Base-by-base conservation (phyloP, 2,797 vertebrate species). In the Coregonus sp. region DNA sequence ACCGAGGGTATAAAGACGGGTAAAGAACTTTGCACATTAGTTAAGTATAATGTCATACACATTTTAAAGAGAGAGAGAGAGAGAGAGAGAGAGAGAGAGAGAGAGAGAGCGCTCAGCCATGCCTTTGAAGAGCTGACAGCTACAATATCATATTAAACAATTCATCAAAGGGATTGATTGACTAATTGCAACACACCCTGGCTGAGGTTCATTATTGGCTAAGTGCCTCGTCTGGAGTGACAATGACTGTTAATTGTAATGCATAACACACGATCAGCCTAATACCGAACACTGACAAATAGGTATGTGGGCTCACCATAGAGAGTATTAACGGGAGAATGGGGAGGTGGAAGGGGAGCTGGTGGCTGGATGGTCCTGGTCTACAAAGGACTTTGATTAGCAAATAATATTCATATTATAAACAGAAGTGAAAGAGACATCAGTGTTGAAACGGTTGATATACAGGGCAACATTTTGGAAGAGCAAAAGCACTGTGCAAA, bases 111-210 rank as follows among this genome's bases (percentile, higher is more conserved):
- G 25, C 50, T 73, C 31, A 78, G 5, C 56, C 56, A 1, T 16
- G 4, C 31, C 16, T 59, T 61, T 68, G 59, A 68, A 52, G 31
- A 68, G 52, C 70, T 54, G 70, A 74, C 18, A 78, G 56, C 73
- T 71, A 31, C 77, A 80, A 81, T 68, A 80, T 81, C 14, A 52
- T 80, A 78, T 70, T 77, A 78, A 86, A 86, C 78, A 67, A 86
- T 84, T 75, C 75, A 82, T 86, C 63, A 86, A 74, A 78, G 74
- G 52, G 35, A 47, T 47, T 47, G 7, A 25, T 73, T 78, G 81
- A 79, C 76, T 90, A 84, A 89, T 86, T 86, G 78, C 78, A 78
- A 86, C 76, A 81, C 70, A 85, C 81, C 79, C 66, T 76, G 80
- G 85, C 80, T 84, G 78, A 76, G 68, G 79, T 80, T 87, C 85